These are phyloP conservation scores for Drosophila maculinotata DNA, from an alignment of 2,888 invertebrate species.

Conservation along the genomic window DNA sequence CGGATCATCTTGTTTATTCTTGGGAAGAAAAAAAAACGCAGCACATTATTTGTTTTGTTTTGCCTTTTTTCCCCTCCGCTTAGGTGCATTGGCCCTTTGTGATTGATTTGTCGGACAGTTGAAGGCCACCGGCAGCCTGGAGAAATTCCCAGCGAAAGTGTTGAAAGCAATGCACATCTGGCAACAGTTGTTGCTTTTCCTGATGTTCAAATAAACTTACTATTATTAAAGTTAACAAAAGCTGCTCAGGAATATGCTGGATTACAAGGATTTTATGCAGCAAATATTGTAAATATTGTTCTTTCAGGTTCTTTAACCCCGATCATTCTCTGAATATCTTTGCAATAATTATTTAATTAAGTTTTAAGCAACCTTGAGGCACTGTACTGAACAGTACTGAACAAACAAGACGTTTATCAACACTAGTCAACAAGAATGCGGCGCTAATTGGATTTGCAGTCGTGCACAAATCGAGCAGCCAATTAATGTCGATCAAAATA, in stretches of 20 bases:
- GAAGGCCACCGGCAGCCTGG: conserved; percentile 41
- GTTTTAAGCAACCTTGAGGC: conserved; percentile 6
- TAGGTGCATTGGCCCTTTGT: conserved; percentile 55
- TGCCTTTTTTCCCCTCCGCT: background rate
- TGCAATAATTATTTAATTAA: background rate
- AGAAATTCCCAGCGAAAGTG: conserved; percentile 45
- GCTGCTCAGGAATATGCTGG: no score
- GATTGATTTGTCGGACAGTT: conserved; percentile 43
- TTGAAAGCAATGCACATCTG: conserved; percentile 48
- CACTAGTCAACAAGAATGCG: conserved; percentile 13
- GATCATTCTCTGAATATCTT: no score
- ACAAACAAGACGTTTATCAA: conserved; percentile 22
- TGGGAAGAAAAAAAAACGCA: conserved; percentile 18
- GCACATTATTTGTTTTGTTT: conserved; percentile 51
- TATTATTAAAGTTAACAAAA: background rate
- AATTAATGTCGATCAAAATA: conserved; percentile 66
- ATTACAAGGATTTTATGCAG: no score
- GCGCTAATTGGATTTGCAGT: conserved; percentile 43
- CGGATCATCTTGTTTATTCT: conserved; percentile 66
- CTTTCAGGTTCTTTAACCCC: background rate
- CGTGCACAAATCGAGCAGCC: conserved; percentile 38
- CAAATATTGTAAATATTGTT: no score
- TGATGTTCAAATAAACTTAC: background rate
- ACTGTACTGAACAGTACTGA: conserved; percentile 1
- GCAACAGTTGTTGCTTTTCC: conserved; percentile 35